Evolutionary conservation across 2,888 invertebrate species (phyloP).

Genomic region (Trissoscelio sp.): DNA sequence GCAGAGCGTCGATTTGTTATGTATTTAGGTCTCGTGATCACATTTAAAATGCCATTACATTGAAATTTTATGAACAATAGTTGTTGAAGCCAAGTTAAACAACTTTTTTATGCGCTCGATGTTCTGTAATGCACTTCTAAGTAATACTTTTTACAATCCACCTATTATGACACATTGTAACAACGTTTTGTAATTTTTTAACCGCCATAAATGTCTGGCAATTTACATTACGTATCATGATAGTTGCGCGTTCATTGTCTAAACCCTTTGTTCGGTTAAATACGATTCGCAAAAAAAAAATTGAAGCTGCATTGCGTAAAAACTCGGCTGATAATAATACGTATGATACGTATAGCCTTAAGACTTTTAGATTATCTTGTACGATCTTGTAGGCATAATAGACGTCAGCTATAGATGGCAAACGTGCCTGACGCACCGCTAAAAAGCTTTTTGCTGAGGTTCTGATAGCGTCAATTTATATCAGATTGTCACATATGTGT

Average conservation of each 20-base stretch:
- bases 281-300: slow-evolving; percentile 20
- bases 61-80: slow-evolving; percentile 29
- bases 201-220: neutral
- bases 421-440: neutral
- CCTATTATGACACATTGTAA: slow-evolving; percentile 46
- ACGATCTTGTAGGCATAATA: slow-evolving; percentile 13
- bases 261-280: slow-evolving; percentile 49
- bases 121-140: slow-evolving; percentile 28
- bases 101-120: slow-evolving; percentile 13
- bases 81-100: slow-evolving; percentile 1
- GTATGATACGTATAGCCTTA: slow-evolving; percentile 24
- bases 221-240: slow-evolving; percentile 18
- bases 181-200: slow-evolving; percentile 37
- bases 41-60: slow-evolving; percentile 25
- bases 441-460: neutral
- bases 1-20: slow-evolving; percentile 5
- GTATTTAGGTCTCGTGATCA: slow-evolving; percentile 27
- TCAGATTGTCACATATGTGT: slow-evolving; percentile 4
- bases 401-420: neutral
- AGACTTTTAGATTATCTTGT: slow-evolving; percentile 44
- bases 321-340: slow-evolving; percentile 28
- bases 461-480: neutral
- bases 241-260: slow-evolving; percentile 31
- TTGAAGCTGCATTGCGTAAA: slow-evolving; percentile 15
- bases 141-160: slow-evolving; percentile 30